These are phyloP conservation scores for Lateolabrax maculatus DNA, from an alignment of 2,797 vertebrate genomes.

Conservation along the genomic window DNA sequence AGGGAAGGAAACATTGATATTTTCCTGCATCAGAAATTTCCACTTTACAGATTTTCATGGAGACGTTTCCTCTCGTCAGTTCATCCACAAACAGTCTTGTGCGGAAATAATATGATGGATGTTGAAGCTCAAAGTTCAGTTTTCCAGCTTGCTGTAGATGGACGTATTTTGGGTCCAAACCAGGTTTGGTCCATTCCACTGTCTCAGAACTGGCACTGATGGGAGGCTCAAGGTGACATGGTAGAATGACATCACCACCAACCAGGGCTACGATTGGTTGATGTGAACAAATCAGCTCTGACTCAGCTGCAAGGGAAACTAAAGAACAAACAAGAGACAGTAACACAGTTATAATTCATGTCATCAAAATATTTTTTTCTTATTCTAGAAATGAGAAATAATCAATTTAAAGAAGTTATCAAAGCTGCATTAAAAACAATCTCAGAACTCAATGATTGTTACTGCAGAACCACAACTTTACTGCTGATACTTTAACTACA, in stretches of 20 bases:
- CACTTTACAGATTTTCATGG: not conserved
- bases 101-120: not conserved
- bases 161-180: too few species aligned
- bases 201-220: accelerated
- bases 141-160: too few species aligned
- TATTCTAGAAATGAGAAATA: too few species aligned
- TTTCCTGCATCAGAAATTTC: not conserved
- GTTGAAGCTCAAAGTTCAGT: not conserved
- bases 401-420: too few species aligned
- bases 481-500: too few species aligned
- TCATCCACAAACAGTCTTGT: not conserved
- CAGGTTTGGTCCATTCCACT: not conserved
- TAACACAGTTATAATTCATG: too few species aligned
- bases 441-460: too few species aligned
- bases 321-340: too few species aligned
- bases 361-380: too few species aligned
- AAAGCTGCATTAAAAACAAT: too few species aligned
- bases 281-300: not conserved
- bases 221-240: not conserved
- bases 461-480: too few species aligned
- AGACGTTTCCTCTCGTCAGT: not conserved
- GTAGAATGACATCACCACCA: not conserved
- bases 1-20: not conserved
- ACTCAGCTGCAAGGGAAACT: not conserved
- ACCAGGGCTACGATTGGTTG: accelerated